A percentile compares a stretch with the other conserved stretches of the same genome.
These are phyloP conservation scores for Nemopilema nomurai DNA, from an alignment of 30 jellyfish, hydroid and myxozoan species.

Conservation along the genomic window DNA sequence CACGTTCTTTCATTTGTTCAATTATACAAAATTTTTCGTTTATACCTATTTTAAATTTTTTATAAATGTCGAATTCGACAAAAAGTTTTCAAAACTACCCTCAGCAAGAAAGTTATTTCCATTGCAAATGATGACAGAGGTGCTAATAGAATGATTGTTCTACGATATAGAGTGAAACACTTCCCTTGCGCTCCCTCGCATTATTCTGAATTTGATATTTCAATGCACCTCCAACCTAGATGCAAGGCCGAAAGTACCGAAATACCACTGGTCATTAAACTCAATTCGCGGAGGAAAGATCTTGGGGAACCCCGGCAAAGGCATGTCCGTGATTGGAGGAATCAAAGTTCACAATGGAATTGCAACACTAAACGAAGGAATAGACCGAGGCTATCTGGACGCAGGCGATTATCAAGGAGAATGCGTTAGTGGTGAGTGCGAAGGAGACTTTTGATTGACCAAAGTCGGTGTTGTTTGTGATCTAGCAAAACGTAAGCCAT, in stretches of 20 bases:
- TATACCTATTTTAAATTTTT: too few species aligned
- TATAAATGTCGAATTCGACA: too few species aligned
- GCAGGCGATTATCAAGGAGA: slow-evolving; percentile 99
- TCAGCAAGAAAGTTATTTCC: not conserved
- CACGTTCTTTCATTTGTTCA: too few species aligned
- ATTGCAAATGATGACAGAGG: too few species aligned
- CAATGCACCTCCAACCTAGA: not conserved
- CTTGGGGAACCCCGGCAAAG: slow-evolving; percentile 78
- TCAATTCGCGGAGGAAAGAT: slow-evolving; percentile 65
- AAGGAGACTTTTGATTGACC: not conserved
- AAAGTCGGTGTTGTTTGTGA: too few species aligned
- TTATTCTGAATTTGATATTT: not conserved
- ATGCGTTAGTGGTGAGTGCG: slow-evolving; percentile 88
- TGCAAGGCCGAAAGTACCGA: slow-evolving; percentile 31
- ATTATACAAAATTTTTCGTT: too few species aligned
- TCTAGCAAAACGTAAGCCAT: too few species aligned
- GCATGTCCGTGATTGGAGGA: slow-evolving; percentile 83
- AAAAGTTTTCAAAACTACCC: not conserved
- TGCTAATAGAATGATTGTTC: too few species aligned
- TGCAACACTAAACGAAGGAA: slow-evolving; percentile 83
- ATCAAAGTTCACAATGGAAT: slow-evolving; percentile 83
- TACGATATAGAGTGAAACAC: too few species aligned
- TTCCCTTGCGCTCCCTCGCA: not conserved
- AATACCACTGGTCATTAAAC: slow-evolving; percentile 86
- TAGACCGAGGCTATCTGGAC: slow-evolving; percentile 83